Base-by-base conservation (phyloP, 2,113 vertebrate genomes). In the Pontoporia blainvillei region DNA sequence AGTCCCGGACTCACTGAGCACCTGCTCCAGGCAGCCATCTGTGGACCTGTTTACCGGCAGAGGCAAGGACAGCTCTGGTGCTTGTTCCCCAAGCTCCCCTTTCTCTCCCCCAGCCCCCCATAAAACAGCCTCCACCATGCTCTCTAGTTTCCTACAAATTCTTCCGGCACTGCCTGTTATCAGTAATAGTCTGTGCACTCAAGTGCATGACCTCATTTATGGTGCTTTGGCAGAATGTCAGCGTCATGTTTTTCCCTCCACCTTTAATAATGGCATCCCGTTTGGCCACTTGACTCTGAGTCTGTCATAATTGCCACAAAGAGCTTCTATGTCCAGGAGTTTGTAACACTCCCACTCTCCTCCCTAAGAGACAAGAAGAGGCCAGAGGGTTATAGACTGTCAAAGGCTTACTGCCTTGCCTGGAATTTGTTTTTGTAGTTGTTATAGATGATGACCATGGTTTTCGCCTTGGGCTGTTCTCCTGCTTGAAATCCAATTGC, bases 151-250 rank as follows among this genome's bases (percentile, higher is more conserved):
- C 4, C 84, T 36, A 90, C 90, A 57, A 79, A 9, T 75, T 81
- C 66, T 36, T 23, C 62, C 36, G 2, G 78, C 72, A 2, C 96
- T 92, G 82, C 86, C 83, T 46, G 93, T 87, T 87, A 94, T 66
- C 96, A 96, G 79, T 2, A 10, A 93, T 87, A 67, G 31, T 96
- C 85, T 95, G 94, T 75, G 96, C 79, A 61, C 61, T 72, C 36
- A 41, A 96, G 95, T 87, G 96, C 95, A 93, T 72, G 96, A 95
- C 95, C 96, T 81, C 7, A 76, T 96, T 97, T 97, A 97, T 96
- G 96, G 95, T 94, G 94, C n/a, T 91, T 88, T 98, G 98, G 97
- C 97, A 96, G 96, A 97, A 92, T 54, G 96, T 95, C 95, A 96
- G 91, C 57, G 11, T 78, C 91, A 67, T 96, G 96, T 15, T 39